Percentiles rank a stretch among this genome's conserved stretches.
Evolutionary conservation across 1,140 invertebrate genomes (phyloP).

Genomic region (Lutraria rhynchaena): DNA sequence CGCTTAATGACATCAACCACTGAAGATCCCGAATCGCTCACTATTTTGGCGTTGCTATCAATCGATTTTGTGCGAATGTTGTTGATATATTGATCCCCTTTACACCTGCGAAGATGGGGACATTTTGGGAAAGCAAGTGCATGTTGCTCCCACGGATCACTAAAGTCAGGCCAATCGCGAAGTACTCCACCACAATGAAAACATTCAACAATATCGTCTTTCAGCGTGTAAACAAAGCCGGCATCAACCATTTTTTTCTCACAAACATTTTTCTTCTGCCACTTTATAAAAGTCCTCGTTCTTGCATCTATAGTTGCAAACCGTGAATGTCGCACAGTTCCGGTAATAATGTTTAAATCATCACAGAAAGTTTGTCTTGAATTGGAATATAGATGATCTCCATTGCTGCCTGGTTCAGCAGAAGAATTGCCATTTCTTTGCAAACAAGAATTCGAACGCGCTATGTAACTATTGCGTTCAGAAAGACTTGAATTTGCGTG

Average conservation of each 20-base stretch:
- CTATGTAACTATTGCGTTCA: too few relatives aligned
- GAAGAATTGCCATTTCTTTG: too few relatives aligned
- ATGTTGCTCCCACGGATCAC: slow-evolving; percentile 31
- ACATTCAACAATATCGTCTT: slow-evolving; percentile 26
- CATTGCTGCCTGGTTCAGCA: too few relatives aligned
- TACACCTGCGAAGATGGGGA: slow-evolving; percentile 5
- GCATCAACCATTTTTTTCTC: background rate
- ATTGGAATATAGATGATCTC: too few relatives aligned
- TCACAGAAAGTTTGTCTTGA: too few relatives aligned
- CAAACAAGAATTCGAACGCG: too few relatives aligned
- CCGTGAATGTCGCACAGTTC: too few relatives aligned
- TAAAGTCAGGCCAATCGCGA: slow-evolving; percentile 6
- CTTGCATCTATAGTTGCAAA: background rate
- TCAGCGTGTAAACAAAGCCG: slow-evolving; percentile 10
- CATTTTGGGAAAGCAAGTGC: slow-evolving; percentile 12
- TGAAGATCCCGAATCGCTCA: too few relatives aligned
- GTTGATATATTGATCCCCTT: slow-evolving; percentile 18
- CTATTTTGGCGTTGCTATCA: too few relatives aligned
- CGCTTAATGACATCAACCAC: too few relatives aligned
- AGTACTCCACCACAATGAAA: slow-evolving; percentile 33
- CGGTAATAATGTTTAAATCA: background rate
- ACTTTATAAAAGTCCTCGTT: background rate
- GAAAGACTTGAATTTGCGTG: too few relatives aligned
- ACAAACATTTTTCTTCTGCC: background rate
- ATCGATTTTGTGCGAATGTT: background rate